These are phyloP conservation scores for Myotis planiceps DNA, from an alignment of 2,797 vertebrate genomes.

Conservation along the genomic window DNA sequence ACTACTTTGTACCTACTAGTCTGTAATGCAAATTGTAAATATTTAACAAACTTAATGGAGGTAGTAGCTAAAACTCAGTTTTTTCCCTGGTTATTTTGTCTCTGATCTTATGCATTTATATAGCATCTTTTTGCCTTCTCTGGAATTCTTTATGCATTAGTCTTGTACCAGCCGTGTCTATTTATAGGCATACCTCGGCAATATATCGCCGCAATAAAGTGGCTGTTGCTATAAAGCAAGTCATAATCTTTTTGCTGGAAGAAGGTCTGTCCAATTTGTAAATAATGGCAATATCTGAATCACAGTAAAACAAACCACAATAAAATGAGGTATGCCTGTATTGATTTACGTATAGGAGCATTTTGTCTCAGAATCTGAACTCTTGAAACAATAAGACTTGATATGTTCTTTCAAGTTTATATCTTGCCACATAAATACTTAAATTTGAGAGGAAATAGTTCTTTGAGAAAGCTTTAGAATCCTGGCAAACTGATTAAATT, in stretches of 20 bases:
- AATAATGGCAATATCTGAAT: background rate
- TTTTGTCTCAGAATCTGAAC: background rate
- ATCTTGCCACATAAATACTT: constrained; percentile 17
- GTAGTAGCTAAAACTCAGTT: background rate
- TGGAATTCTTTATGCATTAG: background rate
- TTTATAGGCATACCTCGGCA: background rate
- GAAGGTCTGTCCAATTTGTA: background rate
- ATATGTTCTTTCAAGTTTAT: constrained; percentile 34
- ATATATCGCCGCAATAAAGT: background rate
- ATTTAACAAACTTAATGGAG: constrained; percentile 19
- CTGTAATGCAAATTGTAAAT: background rate
- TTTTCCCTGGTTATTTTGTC: background rate
- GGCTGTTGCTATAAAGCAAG: background rate
- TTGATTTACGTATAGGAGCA: background rate
- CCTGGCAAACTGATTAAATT: background rate
- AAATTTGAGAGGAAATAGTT: constrained; percentile 44
- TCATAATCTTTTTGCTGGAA: background rate
- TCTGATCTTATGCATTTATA: constrained; percentile 8
- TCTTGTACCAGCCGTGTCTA: background rate
- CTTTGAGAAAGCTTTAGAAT: background rate
- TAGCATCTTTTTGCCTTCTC: background rate
- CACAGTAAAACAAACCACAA: background rate
- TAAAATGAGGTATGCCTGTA: background rate
- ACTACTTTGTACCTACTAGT: background rate
- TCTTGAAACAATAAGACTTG: background rate